phyloP scores from a whole-genome alignment of 1,140 invertebrate species.

The Aporrectodea caliginosa region DNA sequence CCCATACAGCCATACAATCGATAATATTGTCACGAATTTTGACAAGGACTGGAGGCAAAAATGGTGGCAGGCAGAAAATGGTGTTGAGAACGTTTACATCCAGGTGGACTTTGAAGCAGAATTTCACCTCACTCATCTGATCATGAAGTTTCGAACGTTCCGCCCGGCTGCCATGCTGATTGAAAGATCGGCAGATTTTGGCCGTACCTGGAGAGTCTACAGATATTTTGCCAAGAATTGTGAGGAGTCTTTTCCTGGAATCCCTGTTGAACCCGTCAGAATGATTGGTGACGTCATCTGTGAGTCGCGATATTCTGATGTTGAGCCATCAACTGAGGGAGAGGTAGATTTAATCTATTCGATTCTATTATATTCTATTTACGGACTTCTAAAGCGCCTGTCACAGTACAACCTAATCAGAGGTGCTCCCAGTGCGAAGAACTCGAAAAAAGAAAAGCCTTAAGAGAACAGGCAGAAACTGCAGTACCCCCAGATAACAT shows the following conservation, averaged over 20 bases:
- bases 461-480: too few species aligned
- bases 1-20: conserved; percentile 72
- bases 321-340: conserved; percentile 81
- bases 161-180: conserved; percentile 90
- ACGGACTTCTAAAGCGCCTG: too few species aligned
- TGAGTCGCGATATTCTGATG: conserved; percentile 79
- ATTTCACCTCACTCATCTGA: conserved; percentile 94
- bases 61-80: conserved; percentile 97
- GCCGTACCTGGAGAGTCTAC: conserved; percentile 86
- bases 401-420: too few species aligned
- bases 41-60: conserved; percentile 59
- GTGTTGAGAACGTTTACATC: conserved; percentile 83
- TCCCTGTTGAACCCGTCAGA: conserved; percentile 65
- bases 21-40: conserved; percentile 76
- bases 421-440: too few species aligned
- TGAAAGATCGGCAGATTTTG: conserved; percentile 89
- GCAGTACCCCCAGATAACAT: too few species aligned
- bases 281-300: conserved; percentile 84
- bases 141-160: conserved; percentile 93
- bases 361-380: neutral
- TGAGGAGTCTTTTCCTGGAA: conserved; percentile 73
- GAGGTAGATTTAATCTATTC: conserved; percentile 62
- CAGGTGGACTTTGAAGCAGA: conserved; percentile 89
- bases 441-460: too few species aligned
- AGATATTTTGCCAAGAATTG: conserved; percentile 92